These are phyloP conservation scores for Calyptommatus sinebrachiatus DNA, from an alignment of 2,113 vertebrate species.

Conservation along the genomic window DNA sequence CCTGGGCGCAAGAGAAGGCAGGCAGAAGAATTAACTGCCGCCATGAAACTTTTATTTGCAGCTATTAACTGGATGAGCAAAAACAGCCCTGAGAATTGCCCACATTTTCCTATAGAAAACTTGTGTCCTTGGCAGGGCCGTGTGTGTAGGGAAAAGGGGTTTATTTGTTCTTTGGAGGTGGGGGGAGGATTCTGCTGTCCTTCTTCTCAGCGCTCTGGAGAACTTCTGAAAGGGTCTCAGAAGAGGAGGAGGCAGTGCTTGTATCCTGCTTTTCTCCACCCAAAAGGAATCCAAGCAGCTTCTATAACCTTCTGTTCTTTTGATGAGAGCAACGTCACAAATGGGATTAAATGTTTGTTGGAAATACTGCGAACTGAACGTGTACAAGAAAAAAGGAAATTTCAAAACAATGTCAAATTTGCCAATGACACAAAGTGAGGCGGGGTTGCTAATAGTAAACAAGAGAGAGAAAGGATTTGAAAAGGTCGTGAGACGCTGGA, in stretches of 20 bases:
- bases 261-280: too few relatives aligned
- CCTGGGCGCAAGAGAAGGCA: conserved; percentile 25
- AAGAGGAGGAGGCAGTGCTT: conserved; percentile 30
- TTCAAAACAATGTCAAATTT: too few relatives aligned
- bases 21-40: conserved; percentile 52
- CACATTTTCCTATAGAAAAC: conserved; percentile 64
- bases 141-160: neutral
- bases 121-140: conserved; percentile 32
- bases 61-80: conserved; percentile 55
- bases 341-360: too few relatives aligned
- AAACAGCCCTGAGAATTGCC: conserved; percentile 49
- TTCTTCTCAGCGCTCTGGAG: conserved; percentile 64
- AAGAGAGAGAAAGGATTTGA: too few relatives aligned
- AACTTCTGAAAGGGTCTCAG: conserved; percentile 41
- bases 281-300: too few relatives aligned
- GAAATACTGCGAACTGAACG: too few relatives aligned
- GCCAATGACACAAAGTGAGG: too few relatives aligned
- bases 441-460: too few relatives aligned
- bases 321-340: too few relatives aligned
- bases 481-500: too few relatives aligned
- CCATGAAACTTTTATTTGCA: conserved; percentile 57
- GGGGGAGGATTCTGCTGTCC: conserved; percentile 62
- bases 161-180: conserved; percentile 15
- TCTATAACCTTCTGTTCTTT: too few relatives aligned
- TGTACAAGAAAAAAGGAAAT: too few relatives aligned